Percentiles rank a stretch among this genome's conserved stretches.
Conservation (phyloP, 2,888 invertebrate species). For the Antitype chi region DNA sequence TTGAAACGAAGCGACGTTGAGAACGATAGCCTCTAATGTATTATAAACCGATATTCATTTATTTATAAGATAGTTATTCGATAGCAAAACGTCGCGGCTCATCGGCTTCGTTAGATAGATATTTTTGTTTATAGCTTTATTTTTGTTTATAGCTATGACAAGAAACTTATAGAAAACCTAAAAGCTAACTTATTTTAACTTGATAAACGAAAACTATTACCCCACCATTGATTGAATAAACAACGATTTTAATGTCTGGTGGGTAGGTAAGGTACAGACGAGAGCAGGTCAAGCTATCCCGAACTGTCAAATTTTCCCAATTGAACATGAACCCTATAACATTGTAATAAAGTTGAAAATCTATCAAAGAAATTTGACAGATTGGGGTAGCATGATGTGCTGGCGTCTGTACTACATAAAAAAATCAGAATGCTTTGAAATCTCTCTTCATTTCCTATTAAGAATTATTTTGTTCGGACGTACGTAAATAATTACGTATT, state of each 20-base stretch:
- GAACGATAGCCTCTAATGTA: conserved; percentile 58
- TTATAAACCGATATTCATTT: conserved; percentile 62
- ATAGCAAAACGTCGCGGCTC: conserved; percentile 48
- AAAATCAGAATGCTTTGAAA: neutral
- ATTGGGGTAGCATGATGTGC: no score
- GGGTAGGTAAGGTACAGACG: no score
- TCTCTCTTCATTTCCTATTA: neutral
- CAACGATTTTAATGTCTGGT: neutral
- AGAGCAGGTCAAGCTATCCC: no score
- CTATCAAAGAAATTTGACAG: no score
- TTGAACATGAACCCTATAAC: no score
- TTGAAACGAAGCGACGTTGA: conserved; percentile 63
- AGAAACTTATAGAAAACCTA: neutral
- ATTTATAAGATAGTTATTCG: conserved; percentile 53
- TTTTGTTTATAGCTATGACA: neutral
- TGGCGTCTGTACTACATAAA: no score
- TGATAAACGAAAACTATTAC: neutral
- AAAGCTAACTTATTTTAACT: neutral
- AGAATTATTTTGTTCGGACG: neutral
- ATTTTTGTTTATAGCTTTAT: neutral
- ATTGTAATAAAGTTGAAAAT: no score
- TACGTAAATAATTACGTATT: neutral
- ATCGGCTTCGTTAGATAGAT: conserved; percentile 25
- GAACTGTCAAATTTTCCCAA: no score
- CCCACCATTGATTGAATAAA: neutral